Evolutionary conservation across 2,888 invertebrate species (phyloP), one percentile per base, ranked within the genome.

Genomic region (Nysson spinosus): DNA sequence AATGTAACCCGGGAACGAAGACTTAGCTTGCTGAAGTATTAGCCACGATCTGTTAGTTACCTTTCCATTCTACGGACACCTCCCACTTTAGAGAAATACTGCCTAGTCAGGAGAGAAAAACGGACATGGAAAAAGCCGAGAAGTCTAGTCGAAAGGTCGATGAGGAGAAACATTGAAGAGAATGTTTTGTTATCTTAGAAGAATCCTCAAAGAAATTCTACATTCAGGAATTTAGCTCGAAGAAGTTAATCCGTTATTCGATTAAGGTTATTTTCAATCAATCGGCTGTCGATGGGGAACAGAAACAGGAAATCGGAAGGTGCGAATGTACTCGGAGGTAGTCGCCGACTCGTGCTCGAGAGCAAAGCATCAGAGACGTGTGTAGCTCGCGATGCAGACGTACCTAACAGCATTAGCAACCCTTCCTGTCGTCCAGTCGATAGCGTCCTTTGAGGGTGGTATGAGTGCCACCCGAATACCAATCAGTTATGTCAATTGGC

Each of bases 401-500:
- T 52, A 46, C 68, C 67, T 82, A 82, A 83, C 79, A 75, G 68
- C 73, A 76, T 83, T 80, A 83, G 61, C 57, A n/a, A n/a, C n/a
- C n/a, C n/a, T n/a, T n/a, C n/a, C n/a, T 55, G 60, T 68, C 64
- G 51, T 69, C 67, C 43, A 51, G 56, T 47, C 61, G 56, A 57
- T 52, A 44, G 70, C 66, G 72, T 74, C 79, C 81, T 83, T 83
- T 83, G 80, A 80, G 75, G 71, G 69, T 68, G 73, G 77, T 61
- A 58, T 62, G 77, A 74, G 66, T 62, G 71, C 72, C n/a, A n/a
- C n/a, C n/a, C 77, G 83, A 85, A 85, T 85, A 81, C 84, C 83
- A 84, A 85, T 85, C 83, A 85, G 85, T 84, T 81, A 84, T 82
- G 84, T 84, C 85, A 83, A 85, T 85, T 85, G 83, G 79, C 77